Base-by-base conservation (phyloP, 2,113 vertebrate genomes). In the Recurvirostra avosetta region DNA sequence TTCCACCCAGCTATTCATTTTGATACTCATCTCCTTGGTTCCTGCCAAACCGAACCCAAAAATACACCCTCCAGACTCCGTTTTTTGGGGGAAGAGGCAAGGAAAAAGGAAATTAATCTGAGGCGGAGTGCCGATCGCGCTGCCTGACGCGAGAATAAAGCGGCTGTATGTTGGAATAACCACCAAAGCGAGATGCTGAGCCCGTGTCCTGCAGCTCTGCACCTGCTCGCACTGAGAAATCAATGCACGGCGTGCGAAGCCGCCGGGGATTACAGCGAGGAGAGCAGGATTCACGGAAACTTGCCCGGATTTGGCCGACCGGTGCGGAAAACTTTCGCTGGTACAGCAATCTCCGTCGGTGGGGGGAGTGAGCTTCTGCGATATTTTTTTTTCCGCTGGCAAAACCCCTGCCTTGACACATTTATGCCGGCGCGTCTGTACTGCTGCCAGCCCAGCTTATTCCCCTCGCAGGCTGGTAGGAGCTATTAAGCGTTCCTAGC, bases 201-300 rank as follows among this genome's bases (percentile, higher is more conserved):
- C 81, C 61, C 67, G 11, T 85, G 95, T 97, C 97, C 97, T 62
- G 94, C 95, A 97, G 96, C 96, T 94, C 94, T 94, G 91, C 97
- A 97, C 92, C 96, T 92, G 95, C 89, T 89, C 17, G 76, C 5
- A 22, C 88, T 77, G 68, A 90, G 63, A 81, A 80, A 93, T 19
- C 70, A 96, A 49, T 2, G 45, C 78, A 56, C 17, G 5, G 45
- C 25, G 0, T 18, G 75, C 71, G 63, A 27, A 94, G 38, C 92
- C 56, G 83, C 26, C 11, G 29, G 62, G 82, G 82, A 77, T 80
- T 30, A 63, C 1, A 14, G 75, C 73, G 50, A 43, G 22, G 23
- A 29, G 70, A 92, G 36, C 3, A 1, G 56, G 61, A 65, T 20
- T 25, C 36, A 5, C 8, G 6, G 30, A 72, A 94, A 72, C 23